Base-by-base conservation (phyloP, 2,888 invertebrate genomes). In the Cylloceria caligata region DNA sequence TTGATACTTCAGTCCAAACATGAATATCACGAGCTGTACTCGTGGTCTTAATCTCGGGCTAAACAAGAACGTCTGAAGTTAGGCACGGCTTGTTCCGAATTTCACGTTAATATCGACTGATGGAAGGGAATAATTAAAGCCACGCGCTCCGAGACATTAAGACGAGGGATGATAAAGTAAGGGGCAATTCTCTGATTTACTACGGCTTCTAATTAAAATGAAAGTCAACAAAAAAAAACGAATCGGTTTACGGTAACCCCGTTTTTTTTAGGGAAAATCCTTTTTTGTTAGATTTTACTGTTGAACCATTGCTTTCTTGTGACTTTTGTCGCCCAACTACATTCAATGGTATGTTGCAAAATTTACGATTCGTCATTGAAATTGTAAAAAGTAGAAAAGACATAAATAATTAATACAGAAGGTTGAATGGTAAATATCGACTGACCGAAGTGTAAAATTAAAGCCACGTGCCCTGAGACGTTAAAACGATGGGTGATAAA, bases 101-200 rank as follows among this genome's bases (percentile, higher is more conserved):
- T n/a, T n/a, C n/a, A n/a, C n/a, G n/a, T n/a, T n/a, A 80, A 75
- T 75, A 74, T 75, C 39, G 52, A 78, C 42, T 30, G 65, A 65
- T 16, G 7, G 34, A 16, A 34, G 16, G 60, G 16, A 16, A 57
- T 42, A 60, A 60, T 60, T 36, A 60, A 60, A 34, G 60, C 60
- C 60, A 60, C 60, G 60, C 36, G 60, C 36, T 7, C 2, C 16
- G 57, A 16, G 60, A 1, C 19, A 36, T 60, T 60, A 19, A 34
- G 19, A 52, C 27, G 34, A 19, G 36, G 30, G 42, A 55, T 16
- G 49, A 34, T 5, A 60, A 42, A 21, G 19, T 6, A 13, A 19
- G 47, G 9, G 9, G 36, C 27, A 27, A 7, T 60, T 60, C 60
- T 2, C 16, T 16, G 6, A 60, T 60, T 60, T 34, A 36, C 7